Base-by-base conservation (phyloP, 2,888 invertebrate genomes). In the Lymantria monacha region DNA sequence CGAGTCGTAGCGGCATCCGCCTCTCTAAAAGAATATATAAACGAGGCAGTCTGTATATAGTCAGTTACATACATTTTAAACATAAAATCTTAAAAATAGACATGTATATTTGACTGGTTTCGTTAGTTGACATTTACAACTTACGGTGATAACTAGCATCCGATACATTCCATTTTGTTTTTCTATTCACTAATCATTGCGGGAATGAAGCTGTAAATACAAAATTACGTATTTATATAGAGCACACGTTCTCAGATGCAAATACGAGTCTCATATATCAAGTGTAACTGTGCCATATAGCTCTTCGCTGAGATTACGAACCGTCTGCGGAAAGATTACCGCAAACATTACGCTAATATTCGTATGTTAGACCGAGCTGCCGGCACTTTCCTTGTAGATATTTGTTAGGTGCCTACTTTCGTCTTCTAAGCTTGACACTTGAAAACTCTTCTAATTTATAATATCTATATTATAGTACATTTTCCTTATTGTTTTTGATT, bases 91-190 rank as follows among this genome's bases (percentile, higher is more conserved):
- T 33, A 33, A 33, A 10, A 33, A 5, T 33, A 33, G 33, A 33
- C 33, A 10, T 30, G 9, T 10, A 33, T 33, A 8, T 33, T 33
- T 38, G 8, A 31, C 40, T 48, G 42, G 22, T 38, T 42, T 38
- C 37, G 22, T 11, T 45, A 15, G 3, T 30, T 47, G 13, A 45
- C 45, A 38, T 46, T 43, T 31, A 44, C 33, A 33, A 33, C 42
- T 47, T 31, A 38, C 36, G 30, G 44, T 44, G 44, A 47, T 51
- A 44, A 48, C 46, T 44, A 47, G 14, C 46, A 33, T 43, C 53
- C 47, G 49, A 31, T 37, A 30, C 30, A 40, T 37, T 38, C 22
- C 31, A 30, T 44, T 14, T 49, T 40, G n/a, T 38, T 48, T 44
- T 22, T 44, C 31, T 30, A 42, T 41, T 36, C 9, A 13, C 30